Base-by-base conservation (phyloP, 1,140 invertebrate genomes). In the Conus ventricosus region DNA sequence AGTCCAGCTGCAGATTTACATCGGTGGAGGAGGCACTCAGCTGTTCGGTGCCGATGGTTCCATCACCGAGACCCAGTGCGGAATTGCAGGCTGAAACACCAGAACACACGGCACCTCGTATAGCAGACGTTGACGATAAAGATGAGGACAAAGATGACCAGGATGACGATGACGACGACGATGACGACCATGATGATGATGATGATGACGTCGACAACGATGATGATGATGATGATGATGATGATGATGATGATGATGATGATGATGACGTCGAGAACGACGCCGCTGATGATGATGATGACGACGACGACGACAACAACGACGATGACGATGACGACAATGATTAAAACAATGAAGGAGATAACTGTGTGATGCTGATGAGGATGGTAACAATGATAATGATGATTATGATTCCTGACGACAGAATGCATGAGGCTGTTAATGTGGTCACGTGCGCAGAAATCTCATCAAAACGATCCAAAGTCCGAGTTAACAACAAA, bases 21-120 rank as follows among this genome's bases (percentile, higher is more conserved):
- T 60, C 51, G 25, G 55, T 23, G 54, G 88, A 83, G 17, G 90
- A 91, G 20, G 83, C 85, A 15, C 17, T 39, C 6, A 91, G 85
- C 60, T 91, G 85, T 13, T 76, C 83, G 23, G 57, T 81, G 10
- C 75, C 81, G 11, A 91, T 87, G 5, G 76, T 60, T 23, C 88
- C 90, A 78, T 80, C 54, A 51, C 84, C 71, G 51, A 91, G 80
- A 25, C 90, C 90, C 11, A 89, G 78, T 15, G 85, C 20, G 7
- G 80, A 20, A 51, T 54, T 78, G 80, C 90, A 90, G n/a, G n/a
- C 90, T 90, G 89, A 67, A 90, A 39, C 80, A 82, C 76, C 5
- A 83, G 39, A 75, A 71, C 57, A 75, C 25, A 57, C 55, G 13
- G 17, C 8, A 80, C 15, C 78, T 11, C 76, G 76, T 80, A 13